Base-by-base conservation (phyloP, 2,797 vertebrate genomes). In the Sebastes baramenuke region DNA sequence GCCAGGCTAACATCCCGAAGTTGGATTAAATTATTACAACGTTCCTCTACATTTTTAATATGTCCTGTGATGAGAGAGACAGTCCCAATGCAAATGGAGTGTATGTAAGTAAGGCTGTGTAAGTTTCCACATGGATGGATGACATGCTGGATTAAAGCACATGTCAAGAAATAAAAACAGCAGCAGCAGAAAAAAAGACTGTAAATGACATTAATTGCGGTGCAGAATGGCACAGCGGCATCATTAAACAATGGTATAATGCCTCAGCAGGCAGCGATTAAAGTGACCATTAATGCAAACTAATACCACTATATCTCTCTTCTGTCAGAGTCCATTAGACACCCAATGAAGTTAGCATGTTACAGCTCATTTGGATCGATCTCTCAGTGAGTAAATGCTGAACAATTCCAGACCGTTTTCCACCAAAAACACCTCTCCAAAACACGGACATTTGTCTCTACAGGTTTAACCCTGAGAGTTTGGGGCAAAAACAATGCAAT, bases 211-310 rank as follows among this genome's bases (percentile, higher is more conserved):
- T 83, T 68, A 67, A 89, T 71, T 77, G 27, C 55, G 3, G 54
- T 32, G 62, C 46, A 72, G 74, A 74, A 58, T 34, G 16, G 34
- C 27, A 61, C 42, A 38, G 75, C 24, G 11, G 82, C 82, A 67
- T 86, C 83, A 90, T 90, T 89, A 82, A 84, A 89, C 81, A 87
- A 78, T 81, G 72, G 55, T 66, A 61, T 55, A 72, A 87, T 69
- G 84, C 64, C 69, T 88, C 85, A 84, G 65, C 66, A 64, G 71
- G 64, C 60, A 79, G 74, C 16, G 5, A 85, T 90, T 86, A 86
- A 91, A 89, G 81, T 85, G n/a, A 83, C 72, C 79, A 83, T 91
- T 89, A 82, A 84, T 85, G 75, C 72, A 18, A 80, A 79, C 60
- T 84, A 77, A 86, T 82, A 69, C 80, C 72, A 49, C 58, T 75